Evolutionary conservation across 2,113 vertebrate genomes (phyloP), one percentile per base, ranked within the genome.

Genomic region (Cochlearius cochlearius): DNA sequence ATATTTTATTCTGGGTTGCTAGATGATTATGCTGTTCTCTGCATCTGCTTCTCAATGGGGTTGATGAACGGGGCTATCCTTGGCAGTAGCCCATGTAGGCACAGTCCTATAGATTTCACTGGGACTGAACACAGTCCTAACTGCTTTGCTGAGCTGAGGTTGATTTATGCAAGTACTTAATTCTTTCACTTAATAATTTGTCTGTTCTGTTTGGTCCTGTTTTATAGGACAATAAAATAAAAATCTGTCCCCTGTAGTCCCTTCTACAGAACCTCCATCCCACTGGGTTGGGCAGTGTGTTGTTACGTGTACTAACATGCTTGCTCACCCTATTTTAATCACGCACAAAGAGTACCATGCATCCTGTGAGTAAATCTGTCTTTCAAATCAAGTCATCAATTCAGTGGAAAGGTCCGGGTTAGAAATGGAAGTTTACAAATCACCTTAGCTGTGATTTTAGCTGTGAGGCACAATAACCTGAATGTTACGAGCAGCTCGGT

Each of bases 391-490:
- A 91, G 91, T 62, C 81, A 96, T 95, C 95, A 95, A 94, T 91
- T 95, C 77, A 93, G 64, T 74, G 55, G 89, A 97, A 96, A 94
- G 87, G 89, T 88, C 45, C 14, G 5, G 50, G 81, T 74, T 92
- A 74, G 84, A 96, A 92, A 77, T 77, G 71, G 87, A 96, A 91
- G 94, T 92, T 96, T 96, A 97, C 94, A 97, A 95, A 97, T 97
- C 84, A 94, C 90, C 78, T 92, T 63, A 67, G 81, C 87, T 79
- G 89, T 30, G 62, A 95, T 92, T 97, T 94, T 96, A 94, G 95
- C 95, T 97, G 84, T 91, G 74, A 97, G 96, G 96, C 91, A 96
- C 95, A 97, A 97, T 93, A 97, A 95, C 81, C 47, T 11, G 55
- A 95, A 96, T 45, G 94, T 96, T 97, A 95, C 93, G 83, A 86